Percentiles rank a stretch among this genome's conserved stretches.
phyloP scores from a whole-genome alignment of 2,888 invertebrate species.

The Hermaeophaga mercurialis region DNA sequence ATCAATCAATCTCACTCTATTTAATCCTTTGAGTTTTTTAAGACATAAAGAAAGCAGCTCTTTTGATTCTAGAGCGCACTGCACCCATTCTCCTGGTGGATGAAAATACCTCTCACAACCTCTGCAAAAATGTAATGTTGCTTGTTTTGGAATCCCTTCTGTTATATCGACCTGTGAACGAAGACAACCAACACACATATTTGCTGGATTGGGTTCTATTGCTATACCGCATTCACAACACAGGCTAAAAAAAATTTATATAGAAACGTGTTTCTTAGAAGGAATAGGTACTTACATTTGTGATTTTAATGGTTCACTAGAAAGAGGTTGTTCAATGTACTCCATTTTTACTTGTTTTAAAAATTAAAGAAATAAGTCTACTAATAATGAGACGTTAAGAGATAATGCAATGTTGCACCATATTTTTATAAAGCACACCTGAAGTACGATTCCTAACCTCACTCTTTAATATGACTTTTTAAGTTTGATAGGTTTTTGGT shows the following conservation, averaged over 20 bases:
- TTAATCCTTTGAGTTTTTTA: slow-evolving; percentile 88
- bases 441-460: no score
- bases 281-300: slow-evolving; percentile 6
- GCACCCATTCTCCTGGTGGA: slow-evolving; percentile 89
- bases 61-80: slow-evolving; percentile 84
- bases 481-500: no score
- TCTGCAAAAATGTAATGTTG: slow-evolving; percentile 85
- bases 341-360: slow-evolving; percentile 13
- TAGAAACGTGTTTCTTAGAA: not conserved
- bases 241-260: slow-evolving; percentile 61
- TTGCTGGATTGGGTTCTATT: slow-evolving; percentile 94
- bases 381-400: no score
- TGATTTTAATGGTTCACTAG: slow-evolving; percentile 10
- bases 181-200: slow-evolving; percentile 96
- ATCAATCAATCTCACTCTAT: slow-evolving; percentile 89
- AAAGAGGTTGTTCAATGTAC: slow-evolving; percentile 10
- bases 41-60: slow-evolving; percentile 90
- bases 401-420: no score
- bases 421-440: no score
- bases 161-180: slow-evolving; percentile 93
- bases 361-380: no score
- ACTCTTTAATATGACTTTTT: no score
- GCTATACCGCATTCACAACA: slow-evolving; percentile 94
- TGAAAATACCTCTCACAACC: slow-evolving; percentile 95
- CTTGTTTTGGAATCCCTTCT: slow-evolving; percentile 94